Evolutionary conservation across 1,140 invertebrate genomes (phyloP).

Genomic region (Triops cancriformis): DNA sequence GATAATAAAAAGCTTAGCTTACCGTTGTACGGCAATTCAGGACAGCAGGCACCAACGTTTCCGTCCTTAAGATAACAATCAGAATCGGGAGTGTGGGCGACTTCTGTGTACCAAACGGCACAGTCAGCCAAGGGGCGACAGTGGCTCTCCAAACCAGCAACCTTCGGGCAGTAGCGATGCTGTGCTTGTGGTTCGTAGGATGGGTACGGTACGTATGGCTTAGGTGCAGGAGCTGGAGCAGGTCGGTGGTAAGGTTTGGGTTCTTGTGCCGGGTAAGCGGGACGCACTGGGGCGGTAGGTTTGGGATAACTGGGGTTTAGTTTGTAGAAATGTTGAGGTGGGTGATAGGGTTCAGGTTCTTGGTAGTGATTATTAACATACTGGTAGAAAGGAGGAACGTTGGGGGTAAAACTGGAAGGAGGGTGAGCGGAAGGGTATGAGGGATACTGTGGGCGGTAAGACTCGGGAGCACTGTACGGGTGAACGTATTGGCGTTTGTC

Average conservation of each 20-base stretch:
- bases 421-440: not conserved
- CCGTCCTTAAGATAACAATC: conserved; percentile 25
- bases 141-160: conserved; percentile 21
- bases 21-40: conserved; percentile 27
- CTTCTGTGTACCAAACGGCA: conserved; percentile 24
- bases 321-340: not conserved
- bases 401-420: not conserved
- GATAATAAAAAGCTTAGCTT: not conserved
- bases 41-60: conserved; percentile 24
- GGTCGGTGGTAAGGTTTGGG: not conserved
- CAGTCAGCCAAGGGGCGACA: conserved; percentile 25
- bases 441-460: not conserved
- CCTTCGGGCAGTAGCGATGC: conserved; percentile 20
- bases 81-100: not conserved
- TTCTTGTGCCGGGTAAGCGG: not conserved
- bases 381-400: not conserved
- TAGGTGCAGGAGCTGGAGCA: not conserved
- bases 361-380: not conserved
- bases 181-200: not conserved
- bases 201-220: not conserved
- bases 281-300: not conserved
- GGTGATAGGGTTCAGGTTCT: not conserved
- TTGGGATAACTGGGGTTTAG: not conserved
- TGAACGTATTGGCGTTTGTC: not conserved
- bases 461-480: not conserved